phyloP scores from a whole-genome alignment of 2,888 invertebrate species.

The Diarsia mendica region DNA sequence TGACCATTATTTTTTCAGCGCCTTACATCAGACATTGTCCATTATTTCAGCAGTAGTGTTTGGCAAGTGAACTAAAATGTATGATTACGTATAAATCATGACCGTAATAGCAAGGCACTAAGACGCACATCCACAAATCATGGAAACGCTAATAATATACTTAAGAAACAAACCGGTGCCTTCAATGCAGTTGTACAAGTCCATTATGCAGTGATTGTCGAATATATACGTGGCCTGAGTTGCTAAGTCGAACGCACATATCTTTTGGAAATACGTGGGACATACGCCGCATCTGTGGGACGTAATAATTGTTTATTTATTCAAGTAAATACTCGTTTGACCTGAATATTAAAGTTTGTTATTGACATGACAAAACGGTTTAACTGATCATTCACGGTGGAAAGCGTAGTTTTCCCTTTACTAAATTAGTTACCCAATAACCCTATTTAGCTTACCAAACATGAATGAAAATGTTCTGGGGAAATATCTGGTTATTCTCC shows the following conservation, averaged over 20 bases:
- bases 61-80: conserved; percentile 31
- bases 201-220: conserved; percentile 87
- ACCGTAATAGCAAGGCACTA: conserved; percentile 24
- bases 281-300: conserved; percentile 83
- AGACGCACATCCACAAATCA: conserved; percentile 25
- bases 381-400: not conserved
- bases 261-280: conserved; percentile 85
- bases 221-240: conserved; percentile 81
- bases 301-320: conserved; percentile 36
- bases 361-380: conserved; percentile 11
- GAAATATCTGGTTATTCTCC: no score
- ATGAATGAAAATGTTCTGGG: not conserved
- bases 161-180: conserved; percentile 75
- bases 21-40: not conserved
- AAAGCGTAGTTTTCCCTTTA: not conserved
- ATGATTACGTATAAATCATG: conserved; percentile 18
- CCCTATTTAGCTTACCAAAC: not conserved
- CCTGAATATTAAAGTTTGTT: conserved; percentile 22
- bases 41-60: conserved; percentile 13
- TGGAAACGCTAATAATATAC: conserved; percentile 36
- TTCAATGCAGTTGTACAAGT: conserved; percentile 84
- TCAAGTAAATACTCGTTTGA: conserved; percentile 17
- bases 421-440: not conserved
- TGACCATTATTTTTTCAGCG: not conserved
- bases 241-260: conserved; percentile 80